Percentiles rank a stretch among this genome's conserved stretches.
Conservation (phyloP, 2,113 vertebrate genomes). For the Megalops atlanticus region DNA sequence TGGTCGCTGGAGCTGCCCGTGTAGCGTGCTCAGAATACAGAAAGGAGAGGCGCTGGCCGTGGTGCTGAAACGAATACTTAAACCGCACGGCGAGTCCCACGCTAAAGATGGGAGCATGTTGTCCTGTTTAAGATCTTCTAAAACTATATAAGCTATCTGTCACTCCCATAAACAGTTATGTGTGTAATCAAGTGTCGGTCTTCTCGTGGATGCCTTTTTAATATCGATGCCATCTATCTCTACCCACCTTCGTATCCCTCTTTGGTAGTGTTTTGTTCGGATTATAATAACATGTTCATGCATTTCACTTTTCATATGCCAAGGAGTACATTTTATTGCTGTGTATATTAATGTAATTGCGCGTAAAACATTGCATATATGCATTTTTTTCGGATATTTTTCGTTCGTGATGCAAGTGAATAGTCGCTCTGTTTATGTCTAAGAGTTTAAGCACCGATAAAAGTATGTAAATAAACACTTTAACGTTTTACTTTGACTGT, state of each 20-base stretch:
- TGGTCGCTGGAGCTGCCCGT: not conserved
- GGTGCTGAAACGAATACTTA: constrained; percentile 53
- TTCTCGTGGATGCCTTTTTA: not conserved
- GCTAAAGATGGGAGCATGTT: not conserved
- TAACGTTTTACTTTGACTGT: not conserved
- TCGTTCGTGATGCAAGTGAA: not conserved
- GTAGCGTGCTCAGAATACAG: not conserved
- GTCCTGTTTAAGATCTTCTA: not conserved
- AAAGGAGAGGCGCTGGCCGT: constrained; percentile 49
- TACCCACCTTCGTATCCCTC: not conserved
- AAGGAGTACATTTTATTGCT: not conserved
- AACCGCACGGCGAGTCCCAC: not conserved
- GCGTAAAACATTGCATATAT: not conserved
- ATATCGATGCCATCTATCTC: not conserved
- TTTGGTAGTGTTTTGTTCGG: not conserved
- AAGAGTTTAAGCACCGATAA: not conserved
- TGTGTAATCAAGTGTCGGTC: not conserved
- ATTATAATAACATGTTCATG: not conserved
- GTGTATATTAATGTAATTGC: not conserved
- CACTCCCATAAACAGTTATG: not conserved
- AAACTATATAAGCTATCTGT: not conserved
- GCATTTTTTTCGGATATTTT: not conserved
- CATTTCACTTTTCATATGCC: not conserved
- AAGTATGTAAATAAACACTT: not conserved
- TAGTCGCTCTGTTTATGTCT: not conserved